Evolutionary conservation across 2,888 invertebrate species (phyloP), one percentile per base, ranked within the genome.

Genomic region (Habrosyne pyritoides): DNA sequence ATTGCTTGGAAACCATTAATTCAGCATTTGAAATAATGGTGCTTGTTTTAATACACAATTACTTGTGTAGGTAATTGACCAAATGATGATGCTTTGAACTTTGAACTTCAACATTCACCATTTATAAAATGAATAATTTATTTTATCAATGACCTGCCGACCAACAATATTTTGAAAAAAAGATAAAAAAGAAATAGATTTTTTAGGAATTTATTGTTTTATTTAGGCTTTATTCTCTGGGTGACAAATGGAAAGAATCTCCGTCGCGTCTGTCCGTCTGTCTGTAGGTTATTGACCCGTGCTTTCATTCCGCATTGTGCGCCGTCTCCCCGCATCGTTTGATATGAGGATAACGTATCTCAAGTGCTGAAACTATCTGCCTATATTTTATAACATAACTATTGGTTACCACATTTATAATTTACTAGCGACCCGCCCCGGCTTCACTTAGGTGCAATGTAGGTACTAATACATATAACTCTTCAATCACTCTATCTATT

Each of bases 201-300:
- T n/a, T n/a, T n/a, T n/a, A n/a, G 6, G 2, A 42, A 42, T 18
- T 7, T 42, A 18, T 2, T 14, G n/a, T 36, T 14, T 36, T 6
- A 14, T 42, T 18, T 42, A 18, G 42, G 42, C 42, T 42, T n/a
- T 56, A 56, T 53, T 56, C 51, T 47, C 57, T 52, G 33, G 60
- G 65, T 55, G 33, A 52, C 54, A 71, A 67, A 57, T n/a, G 57
- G 60, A 69, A 73, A 64, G 33, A 53, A 47, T 58, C 60, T 57
- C 57, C 58, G 54, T n/a, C 56, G 53, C 64, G 67, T 63, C 65
- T 54, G 69, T 64, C 64, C 58, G 62, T 60, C 63, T 63, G 72
- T 70, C 68, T 63, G 66, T 63, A 68, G 81, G 73, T 68, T 80
- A 63, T 74, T 81, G 83, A 80, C 84, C 83, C 69, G 62, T 55